Evolutionary conservation across 2,888 invertebrate genomes (phyloP).

Genomic region (Acrocera orbiculus): DNA sequence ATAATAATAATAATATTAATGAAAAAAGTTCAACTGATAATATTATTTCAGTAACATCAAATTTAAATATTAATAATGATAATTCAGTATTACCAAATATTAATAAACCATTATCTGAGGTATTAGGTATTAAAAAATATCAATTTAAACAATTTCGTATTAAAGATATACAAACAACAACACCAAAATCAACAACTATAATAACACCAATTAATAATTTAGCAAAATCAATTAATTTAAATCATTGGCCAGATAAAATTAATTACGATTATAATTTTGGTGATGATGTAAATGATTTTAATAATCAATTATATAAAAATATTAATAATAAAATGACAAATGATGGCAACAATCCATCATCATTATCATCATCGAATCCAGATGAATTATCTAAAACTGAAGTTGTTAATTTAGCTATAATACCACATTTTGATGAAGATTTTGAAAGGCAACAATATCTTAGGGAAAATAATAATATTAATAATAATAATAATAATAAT

Average conservation of each 20-base stretch:
- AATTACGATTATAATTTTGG: conserved; percentile 28
- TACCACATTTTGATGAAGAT: conserved; percentile 31
- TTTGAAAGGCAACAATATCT: conserved; percentile 23
- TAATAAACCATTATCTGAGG: conserved; percentile 30
- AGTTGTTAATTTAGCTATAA: conserved; percentile 30
- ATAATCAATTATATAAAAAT: no score
- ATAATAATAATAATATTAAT: background rate
- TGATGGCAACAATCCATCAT: background rate
- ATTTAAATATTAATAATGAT: conserved; percentile 16
- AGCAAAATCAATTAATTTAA: background rate
- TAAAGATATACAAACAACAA: conserved; percentile 21
- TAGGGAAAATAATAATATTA: conserved; percentile 15
- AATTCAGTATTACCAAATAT: conserved; percentile 30
- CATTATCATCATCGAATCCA: conserved; percentile 6
- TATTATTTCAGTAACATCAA: no score
- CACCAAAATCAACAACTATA: conserved; percentile 15
- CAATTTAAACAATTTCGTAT: conserved; percentile 31
- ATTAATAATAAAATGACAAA: no score
- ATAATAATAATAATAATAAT: conserved; percentile 16
- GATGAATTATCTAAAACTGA: conserved; percentile 27
- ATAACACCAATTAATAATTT: background rate
- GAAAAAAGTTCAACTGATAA: no score
- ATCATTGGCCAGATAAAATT: conserved; percentile 11
- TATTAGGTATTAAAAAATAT: conserved; percentile 31
- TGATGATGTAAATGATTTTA: conserved; percentile 26